A percentile compares a stretch with the other conserved stretches of the same genome.
Conservation (phyloP, 35 echinoderm and acorn worm species). For the Antedon bifida region DNA sequence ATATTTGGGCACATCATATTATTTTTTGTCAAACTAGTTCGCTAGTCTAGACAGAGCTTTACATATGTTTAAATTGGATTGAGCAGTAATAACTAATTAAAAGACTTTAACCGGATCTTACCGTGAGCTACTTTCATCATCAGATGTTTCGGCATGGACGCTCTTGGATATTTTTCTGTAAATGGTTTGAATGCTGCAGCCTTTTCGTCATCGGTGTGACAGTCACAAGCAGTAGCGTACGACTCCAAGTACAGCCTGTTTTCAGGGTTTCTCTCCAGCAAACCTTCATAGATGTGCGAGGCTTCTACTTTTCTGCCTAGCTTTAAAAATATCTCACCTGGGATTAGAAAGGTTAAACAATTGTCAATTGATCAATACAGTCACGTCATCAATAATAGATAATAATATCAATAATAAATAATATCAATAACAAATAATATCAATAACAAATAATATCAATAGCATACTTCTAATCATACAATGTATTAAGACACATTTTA, state of each 20-base stretch:
- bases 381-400: too few species aligned
- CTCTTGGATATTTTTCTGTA: slow-evolving; percentile 58
- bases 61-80: too few species aligned
- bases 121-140: slow-evolving; percentile 76
- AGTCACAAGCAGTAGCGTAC: slow-evolving; percentile 21
- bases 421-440: too few species aligned
- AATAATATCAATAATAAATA: too few species aligned
- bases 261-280: slow-evolving; percentile 76
- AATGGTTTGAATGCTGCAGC: slow-evolving; percentile 50
- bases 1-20: too few species aligned
- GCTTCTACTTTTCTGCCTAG: slow-evolving; percentile 52
- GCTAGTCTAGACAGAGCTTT: too few species aligned
- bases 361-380: too few species aligned
- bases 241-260: slow-evolving; percentile 66
- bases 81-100: too few species aligned
- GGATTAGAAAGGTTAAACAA: neutral
- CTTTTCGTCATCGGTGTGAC: slow-evolving; percentile 34
- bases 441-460: too few species aligned
- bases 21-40: too few species aligned
- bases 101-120: slow-evolving; percentile 20
- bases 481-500: too few species aligned
- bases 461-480: too few species aligned
- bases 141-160: slow-evolving; percentile 57
- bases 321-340: slow-evolving; percentile 59
- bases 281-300: slow-evolving; percentile 37